Percentiles rank a stretch among this genome's conserved stretches.
Evolutionary conservation across 2,888 invertebrate species (phyloP).

Genomic region (Synergus japonicus): DNA sequence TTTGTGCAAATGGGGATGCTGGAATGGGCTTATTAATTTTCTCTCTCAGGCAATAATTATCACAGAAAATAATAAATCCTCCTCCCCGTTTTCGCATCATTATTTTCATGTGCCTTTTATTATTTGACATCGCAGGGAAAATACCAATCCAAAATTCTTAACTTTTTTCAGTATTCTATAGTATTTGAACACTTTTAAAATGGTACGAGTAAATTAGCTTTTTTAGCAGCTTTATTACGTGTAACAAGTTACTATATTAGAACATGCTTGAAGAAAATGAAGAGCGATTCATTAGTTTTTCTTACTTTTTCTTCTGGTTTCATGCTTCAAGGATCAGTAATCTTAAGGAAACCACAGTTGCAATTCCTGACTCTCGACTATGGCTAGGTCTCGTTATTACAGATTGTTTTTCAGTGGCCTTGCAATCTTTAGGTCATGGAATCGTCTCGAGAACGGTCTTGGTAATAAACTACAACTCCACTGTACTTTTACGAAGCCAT

Average conservation of each 20-base stretch:
- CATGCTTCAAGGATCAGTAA: background rate
- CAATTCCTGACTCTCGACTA: background rate
- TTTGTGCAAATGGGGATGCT: slow-evolving; percentile 22
- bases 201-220: no score
- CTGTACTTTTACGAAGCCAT: slow-evolving; percentile 22
- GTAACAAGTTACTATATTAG: no score
- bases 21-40: slow-evolving; percentile 5
- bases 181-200: no score
- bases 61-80: background rate
- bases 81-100: background rate
- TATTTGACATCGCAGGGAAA: background rate
- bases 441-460: slow-evolving; percentile 13
- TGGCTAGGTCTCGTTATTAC: background rate
- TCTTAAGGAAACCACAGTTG: slow-evolving; percentile 2
- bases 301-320: background rate
- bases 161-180: no score
- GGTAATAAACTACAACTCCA: slow-evolving; percentile 15
- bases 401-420: slow-evolving; percentile 9
- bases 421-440: slow-evolving; percentile 3
- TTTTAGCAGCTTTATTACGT: no score
- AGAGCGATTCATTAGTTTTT: background rate
- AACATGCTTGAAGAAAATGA: background rate
- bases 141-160: background rate
- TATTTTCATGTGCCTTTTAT: background rate
- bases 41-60: slow-evolving; percentile 2